These are phyloP conservation scores for Echiichthys vipera DNA, from an alignment of 2,797 vertebrate species.

Conservation along the genomic window DNA sequence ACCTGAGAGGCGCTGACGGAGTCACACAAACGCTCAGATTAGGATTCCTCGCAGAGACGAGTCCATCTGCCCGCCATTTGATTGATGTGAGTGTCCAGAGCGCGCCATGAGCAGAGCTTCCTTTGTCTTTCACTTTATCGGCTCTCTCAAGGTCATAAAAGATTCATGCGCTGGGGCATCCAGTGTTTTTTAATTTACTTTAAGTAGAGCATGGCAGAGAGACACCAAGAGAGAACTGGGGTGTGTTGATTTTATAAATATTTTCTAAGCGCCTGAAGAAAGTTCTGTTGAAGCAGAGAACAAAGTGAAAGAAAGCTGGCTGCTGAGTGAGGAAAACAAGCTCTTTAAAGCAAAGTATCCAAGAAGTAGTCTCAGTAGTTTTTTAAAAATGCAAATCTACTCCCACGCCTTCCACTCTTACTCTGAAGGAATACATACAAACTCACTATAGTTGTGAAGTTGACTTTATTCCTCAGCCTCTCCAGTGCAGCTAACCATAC, in stretches of 20 bases:
- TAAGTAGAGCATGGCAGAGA: slow-evolving; percentile 56
- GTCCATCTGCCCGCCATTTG: slow-evolving; percentile 63
- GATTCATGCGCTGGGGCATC: slow-evolving; percentile 76
- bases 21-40: slow-evolving; percentile 44
- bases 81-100: slow-evolving; percentile 76
- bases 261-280: slow-evolving; percentile 46
- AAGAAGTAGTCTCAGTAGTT: slow-evolving; percentile 6
- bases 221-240: slow-evolving; percentile 40
- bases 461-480: neutral
- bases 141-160: slow-evolving; percentile 78
- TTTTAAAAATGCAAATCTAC: slow-evolving; percentile 33
- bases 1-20: slow-evolving; percentile 26
- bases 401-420: neutral
- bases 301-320: slow-evolving; percentile 29
- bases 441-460: neutral
- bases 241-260: slow-evolving; percentile 68
- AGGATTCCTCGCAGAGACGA: slow-evolving; percentile 57
- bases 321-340: slow-evolving; percentile 22
- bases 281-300: slow-evolving; percentile 34
- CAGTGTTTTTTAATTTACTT: slow-evolving; percentile 78
- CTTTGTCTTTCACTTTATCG: slow-evolving; percentile 79
- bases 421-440: slow-evolving; percentile 29
- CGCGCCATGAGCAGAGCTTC: slow-evolving; percentile 53
- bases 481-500: neutral
- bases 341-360: slow-evolving; percentile 25